Percentiles rank a stretch among this genome's conserved stretches.
These are phyloP conservation scores for Phalacrocorax aristotelis DNA, from an alignment of 2,113 vertebrate genomes.

Conservation along the genomic window DNA sequence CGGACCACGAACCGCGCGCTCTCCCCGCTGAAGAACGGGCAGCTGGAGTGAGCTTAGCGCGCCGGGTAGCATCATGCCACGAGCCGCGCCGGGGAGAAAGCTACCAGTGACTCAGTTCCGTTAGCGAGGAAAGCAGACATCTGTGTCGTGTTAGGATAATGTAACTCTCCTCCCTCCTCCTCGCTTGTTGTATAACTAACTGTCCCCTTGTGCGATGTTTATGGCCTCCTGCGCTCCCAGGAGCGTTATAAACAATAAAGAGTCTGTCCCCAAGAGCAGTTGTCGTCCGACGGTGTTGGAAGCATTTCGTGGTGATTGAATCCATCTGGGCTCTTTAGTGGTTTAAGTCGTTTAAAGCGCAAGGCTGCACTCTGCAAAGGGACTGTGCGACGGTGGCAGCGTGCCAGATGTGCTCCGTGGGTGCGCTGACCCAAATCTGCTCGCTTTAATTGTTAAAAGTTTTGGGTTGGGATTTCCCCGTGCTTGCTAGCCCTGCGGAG, in stretches of 20 bases:
- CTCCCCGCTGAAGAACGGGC: constrained; percentile 40
- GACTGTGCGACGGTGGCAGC: not conserved
- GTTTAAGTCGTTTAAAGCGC: not conserved
- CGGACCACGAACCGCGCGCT: constrained; percentile 57
- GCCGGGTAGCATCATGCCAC: not conserved
- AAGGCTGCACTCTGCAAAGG: not conserved
- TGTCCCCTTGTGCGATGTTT: not conserved
- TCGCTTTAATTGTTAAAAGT: not conserved
- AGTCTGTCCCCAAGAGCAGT: not conserved
- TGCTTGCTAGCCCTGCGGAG: not conserved
- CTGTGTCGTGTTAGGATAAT: not conserved
- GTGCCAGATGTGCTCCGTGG: not conserved
- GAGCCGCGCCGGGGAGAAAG: not conserved
- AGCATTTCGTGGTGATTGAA: not conserved
- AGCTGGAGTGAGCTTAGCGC: constrained; percentile 55
- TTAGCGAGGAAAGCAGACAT: not conserved
- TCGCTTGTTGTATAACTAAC: not conserved
- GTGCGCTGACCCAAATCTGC: not conserved
- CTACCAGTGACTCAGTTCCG: not conserved
- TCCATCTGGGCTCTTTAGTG: not conserved
- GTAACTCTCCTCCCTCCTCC: not conserved
- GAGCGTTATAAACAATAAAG: constrained; percentile 39
- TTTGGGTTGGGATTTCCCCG: not conserved
- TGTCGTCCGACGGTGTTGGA: not conserved
- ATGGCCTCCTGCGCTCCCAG: not conserved